Evolutionary conservation across 1,140 invertebrate genomes (phyloP), one percentile per base, ranked within the genome.

Genomic region (Penaeus chinensis): DNA sequence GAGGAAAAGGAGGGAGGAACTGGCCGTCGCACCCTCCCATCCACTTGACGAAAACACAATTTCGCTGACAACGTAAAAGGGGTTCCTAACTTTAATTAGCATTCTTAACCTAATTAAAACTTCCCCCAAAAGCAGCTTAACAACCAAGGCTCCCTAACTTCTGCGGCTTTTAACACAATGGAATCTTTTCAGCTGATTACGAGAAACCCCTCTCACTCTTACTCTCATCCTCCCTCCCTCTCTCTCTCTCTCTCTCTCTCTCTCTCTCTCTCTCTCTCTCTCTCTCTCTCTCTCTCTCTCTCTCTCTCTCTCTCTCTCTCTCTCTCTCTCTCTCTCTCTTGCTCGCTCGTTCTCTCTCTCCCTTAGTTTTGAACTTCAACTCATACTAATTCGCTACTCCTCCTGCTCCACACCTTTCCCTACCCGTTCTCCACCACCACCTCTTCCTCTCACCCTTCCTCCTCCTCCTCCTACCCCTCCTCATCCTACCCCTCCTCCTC

Each of bases 181-280:
- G 54, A 54, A 54, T 54, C 54, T 54, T 54, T 54, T 54, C 54
- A 54, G 54, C 54, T 54, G 54, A 54, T 54, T 54, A 54, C 54
- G 54, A 54, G 54, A 54, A 54, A 22, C 37, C 42, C 42, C 42
- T 78, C 42, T 78, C 42, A 32, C 42, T 47, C 42, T 47, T 19
- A 22, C 19, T 18, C 76, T 20, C 76, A 10, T 10, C 24, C 42
- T 11, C 24, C 4, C 42, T 77, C 24, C 0, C 10, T 27, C 42
- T 77, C 42, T 27, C 76, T 47, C 42, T 77, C 76, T 47, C 24
- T 27, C 24, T 32, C 20, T 78, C 42, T 78, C 27, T 32, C 27
- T 32, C 27, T 32, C 27, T 78, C 76, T 78, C 76, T 47, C 76
- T 47, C 42, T 78, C 42, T 42, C 42, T 78, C 76, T 78, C 76